Base-by-base conservation (phyloP, 64 coral and sea anemone species). In the Pocillopora verrucosa region DNA sequence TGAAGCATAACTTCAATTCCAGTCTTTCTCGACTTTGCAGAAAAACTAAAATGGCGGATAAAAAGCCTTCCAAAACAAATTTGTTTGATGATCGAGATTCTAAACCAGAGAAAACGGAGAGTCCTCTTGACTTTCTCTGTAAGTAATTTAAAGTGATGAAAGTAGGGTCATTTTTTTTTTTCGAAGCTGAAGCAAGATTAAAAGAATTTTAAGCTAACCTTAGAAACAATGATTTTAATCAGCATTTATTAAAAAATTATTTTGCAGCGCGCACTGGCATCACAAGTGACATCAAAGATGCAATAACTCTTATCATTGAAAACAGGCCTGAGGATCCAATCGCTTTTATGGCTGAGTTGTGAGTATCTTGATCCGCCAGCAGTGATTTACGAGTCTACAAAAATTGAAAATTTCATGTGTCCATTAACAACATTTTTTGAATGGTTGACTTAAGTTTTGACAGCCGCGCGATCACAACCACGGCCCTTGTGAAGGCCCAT, bases 261-360 rank as follows among this genome's bases (percentile, higher is more conserved):
- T 38, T 89, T 96, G 13, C 65, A 99, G 97, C 83, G 61, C 85
- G 97, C 58, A 92, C 90, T 80, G 97, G 97, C 81, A 88, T 99
- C 45, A 99, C 93, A 11, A 80, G 17, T 80, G 76, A 95, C 73
- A 95, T 99, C 65, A 95, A 93, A 72, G 90, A 99, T 78, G 97
- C 92, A 69, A 78, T 99, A 56, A 91, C 82, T 20, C 74, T 99
- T 56, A 24, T 99, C 13, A 85, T 99, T 57, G 96, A 99, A 65
- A 99, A 95, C 87, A 99, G 96, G 77, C 96, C 96, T 36, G 88
- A 99, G 37, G 93, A 99, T 84, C 96, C 96, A n/a, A 92, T 99
- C 41, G 73, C 57, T 36, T 99, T 95, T 60, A 69, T 99, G 22
- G 93, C 88, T 45, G 93, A 99, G 36, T 93, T 93, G 96, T 99